Conservation (phyloP, 1,140 invertebrate species). For the Aphis craccivora region DNA sequence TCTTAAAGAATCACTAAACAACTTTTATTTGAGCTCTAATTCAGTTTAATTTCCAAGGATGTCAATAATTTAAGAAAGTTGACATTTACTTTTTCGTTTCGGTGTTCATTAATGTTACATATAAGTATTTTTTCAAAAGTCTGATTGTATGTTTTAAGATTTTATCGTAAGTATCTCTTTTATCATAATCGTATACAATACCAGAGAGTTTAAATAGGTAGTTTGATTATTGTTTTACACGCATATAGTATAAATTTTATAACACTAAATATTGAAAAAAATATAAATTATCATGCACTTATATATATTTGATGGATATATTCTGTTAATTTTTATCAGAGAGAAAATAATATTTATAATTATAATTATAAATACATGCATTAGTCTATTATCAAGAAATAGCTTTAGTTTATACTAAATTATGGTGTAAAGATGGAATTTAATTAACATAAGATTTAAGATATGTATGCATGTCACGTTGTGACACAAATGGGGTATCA, state of each 20-base stretch:
- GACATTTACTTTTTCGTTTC: not conserved
- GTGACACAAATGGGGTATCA: not conserved
- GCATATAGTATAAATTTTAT: not conserved
- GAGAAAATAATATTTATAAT: not conserved
- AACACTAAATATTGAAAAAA: not conserved
- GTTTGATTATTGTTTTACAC: not conserved
- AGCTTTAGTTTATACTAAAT: not conserved
- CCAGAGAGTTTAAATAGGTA: not conserved
- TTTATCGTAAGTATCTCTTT: not conserved
- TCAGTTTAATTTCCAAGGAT: not conserved
- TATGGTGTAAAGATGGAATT: not conserved
- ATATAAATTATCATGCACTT: not conserved
- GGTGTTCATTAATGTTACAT: not conserved
- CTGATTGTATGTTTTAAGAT: not conserved
- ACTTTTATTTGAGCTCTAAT: not conserved
- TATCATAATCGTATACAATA: not conserved
- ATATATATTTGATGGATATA: not conserved
- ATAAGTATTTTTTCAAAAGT: not conserved
- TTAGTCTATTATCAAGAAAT: not conserved
- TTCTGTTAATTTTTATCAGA: not conserved
- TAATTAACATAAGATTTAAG: not conserved
- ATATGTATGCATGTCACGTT: too few relatives aligned
- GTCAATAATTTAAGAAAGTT: not conserved
- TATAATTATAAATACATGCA: not conserved
- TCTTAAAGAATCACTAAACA: slow-evolving; percentile 18